Conservation (phyloP, 64 coral and sea anemone genomes). For the Dendronephthya gigantea region DNA sequence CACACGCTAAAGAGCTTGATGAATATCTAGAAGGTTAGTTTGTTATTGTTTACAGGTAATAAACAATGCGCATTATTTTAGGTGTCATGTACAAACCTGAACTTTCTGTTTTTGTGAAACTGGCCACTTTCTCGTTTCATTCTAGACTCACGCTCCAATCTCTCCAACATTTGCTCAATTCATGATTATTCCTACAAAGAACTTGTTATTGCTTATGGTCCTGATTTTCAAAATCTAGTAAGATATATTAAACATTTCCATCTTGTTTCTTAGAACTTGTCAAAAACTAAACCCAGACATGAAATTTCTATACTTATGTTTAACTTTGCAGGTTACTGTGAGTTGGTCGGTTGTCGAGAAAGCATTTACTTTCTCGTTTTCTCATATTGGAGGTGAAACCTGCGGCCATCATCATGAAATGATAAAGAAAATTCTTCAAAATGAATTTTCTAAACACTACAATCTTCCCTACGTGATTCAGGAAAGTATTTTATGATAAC, state of each 20-base stretch:
- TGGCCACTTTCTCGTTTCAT: background rate
- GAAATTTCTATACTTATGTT: background rate
- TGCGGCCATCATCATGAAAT: slow-evolving; percentile 14
- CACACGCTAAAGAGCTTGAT: background rate
- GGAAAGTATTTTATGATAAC: background rate
- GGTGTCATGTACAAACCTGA: too few species aligned
- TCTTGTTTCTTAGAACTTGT: background rate
- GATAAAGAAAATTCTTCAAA: background rate
- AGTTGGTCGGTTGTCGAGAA: background rate
- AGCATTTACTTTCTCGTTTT: background rate
- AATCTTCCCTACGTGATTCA: slow-evolving; percentile 7
- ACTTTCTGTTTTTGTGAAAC: too few species aligned
- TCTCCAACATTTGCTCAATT: background rate
- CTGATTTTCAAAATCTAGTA: slow-evolving; percentile 9
- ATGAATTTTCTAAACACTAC: slow-evolving; percentile 9
- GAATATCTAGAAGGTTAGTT: background rate
- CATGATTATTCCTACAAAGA: background rate
- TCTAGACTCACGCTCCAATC: background rate
- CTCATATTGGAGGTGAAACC: background rate
- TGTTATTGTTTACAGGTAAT: too few species aligned
- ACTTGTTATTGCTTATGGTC: slow-evolving; percentile 11
- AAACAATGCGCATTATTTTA: too few species aligned
- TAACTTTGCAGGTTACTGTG: background rate
- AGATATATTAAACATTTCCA: background rate
- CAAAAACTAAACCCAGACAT: background rate